Base-by-base conservation (phyloP, 1,140 invertebrate genomes). In the Achatina immaculata region DNA sequence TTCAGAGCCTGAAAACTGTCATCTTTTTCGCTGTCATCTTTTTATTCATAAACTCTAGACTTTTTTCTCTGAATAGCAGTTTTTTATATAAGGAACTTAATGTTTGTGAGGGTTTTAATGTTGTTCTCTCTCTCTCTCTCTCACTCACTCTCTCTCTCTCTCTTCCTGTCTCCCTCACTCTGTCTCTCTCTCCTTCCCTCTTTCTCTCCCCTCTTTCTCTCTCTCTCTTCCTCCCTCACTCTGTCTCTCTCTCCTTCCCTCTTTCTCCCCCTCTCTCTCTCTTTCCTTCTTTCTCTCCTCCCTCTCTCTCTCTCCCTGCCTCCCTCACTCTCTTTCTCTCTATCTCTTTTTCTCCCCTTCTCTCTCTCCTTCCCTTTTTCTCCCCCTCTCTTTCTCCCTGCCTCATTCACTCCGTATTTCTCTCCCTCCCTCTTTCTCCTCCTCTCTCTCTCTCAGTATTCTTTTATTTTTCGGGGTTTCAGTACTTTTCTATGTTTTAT, bases 151-250 rank as follows among this genome's bases (percentile, higher is more conserved):
- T 76, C 74, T 76, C n/a, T 62, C 28, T 58, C 19, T 11, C 19
- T 48, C 45, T 48, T 48, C 45, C 19, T 19, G 7, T 48, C 45
- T 48, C 19, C 45, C n/a, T 66, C 58, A 62, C 75, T 78, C 42
- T 45, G 34, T 55, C 74, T 76, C 38, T 40, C 38, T 76, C 74
- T 76, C 19, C 36, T 55, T 55, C 36, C 51, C n/a, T 19, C 31
- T 75, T 75, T n/a, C 19, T 28, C 45, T 28, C 11, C 45, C 45
- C 43, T 48, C 11, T 42, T 21, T 28, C 24, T 14, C 11, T 51
- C 28, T 45, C 21, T 42, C 34, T 28, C 72, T 45, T 45, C n/a
- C 19, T 75, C 40, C 45, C 11, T n/a, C 24, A 43, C 38, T 75
- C 45, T n/a, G 3, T 48, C 72, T 48, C 11, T 6, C n/a, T 55